A percentile compares a stretch with the other conserved stretches of the same genome.
Evolutionary conservation across 2,113 vertebrate genomes (phyloP).

Genomic region (Strigops habroptila): DNA sequence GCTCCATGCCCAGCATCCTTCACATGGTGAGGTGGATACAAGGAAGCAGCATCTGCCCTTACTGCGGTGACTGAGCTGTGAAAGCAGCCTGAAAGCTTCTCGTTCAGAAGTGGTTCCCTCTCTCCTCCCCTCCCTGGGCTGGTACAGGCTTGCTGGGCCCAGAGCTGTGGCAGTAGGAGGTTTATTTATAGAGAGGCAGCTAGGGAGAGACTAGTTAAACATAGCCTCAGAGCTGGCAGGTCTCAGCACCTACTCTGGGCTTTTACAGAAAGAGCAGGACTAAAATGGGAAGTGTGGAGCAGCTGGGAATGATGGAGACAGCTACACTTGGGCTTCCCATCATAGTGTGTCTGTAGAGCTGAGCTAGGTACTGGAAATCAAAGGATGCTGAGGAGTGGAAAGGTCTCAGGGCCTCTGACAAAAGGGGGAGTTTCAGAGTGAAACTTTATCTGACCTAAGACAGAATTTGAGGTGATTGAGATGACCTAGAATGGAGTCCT

Average conservation of each 20-base stretch:
- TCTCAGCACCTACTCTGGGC: neutral
- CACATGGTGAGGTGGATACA: accelerated
- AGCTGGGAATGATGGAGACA: neutral
- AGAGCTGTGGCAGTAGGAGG: neutral
- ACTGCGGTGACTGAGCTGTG: neutral
- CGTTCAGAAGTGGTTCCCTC: neutral
- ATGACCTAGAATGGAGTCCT: neutral
- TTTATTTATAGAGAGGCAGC: neutral
- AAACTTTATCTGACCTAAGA: neutral
- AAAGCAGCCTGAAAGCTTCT: neutral
- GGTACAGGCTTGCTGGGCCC: neutral
- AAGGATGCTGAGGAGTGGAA: neutral
- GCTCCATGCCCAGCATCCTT: neutral
- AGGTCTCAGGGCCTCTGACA: neutral
- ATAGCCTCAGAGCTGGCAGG: neutral
- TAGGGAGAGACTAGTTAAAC: neutral
- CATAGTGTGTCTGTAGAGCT: neutral
- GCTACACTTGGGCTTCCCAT: neutral
- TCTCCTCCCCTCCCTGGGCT: neutral
- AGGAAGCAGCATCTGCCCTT: neutral
- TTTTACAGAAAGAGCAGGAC: neutral
- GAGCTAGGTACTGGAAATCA: neutral
- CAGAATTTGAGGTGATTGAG: neutral
- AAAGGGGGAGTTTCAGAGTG: neutral
- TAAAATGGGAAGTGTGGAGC: neutral